phyloP scores from a whole-genome alignment of 2,113 vertebrate genomes.

The Sapajus apella region DNA sequence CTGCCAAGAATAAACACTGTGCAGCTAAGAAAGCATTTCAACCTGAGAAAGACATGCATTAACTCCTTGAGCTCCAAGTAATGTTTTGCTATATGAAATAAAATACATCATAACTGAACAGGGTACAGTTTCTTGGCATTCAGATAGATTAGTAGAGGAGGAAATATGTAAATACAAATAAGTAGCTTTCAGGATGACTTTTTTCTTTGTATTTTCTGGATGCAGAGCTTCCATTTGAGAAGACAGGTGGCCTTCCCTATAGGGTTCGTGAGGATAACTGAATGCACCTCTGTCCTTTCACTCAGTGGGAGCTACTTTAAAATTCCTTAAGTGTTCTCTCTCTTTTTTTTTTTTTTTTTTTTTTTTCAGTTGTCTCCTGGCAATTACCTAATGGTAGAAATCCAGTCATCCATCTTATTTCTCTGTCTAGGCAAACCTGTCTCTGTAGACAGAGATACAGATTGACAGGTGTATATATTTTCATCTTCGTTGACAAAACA shows the following conservation, averaged over 20 bases:
- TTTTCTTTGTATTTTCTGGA: background rate
- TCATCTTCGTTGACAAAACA: background rate
- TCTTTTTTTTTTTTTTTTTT: background rate
- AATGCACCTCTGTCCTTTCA: background rate
- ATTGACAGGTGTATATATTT: background rate
- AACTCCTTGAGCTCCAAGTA: slow-evolving; percentile 57
- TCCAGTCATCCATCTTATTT: background rate
- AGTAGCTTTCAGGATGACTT: background rate
- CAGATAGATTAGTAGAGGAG: background rate
- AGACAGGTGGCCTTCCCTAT: background rate
- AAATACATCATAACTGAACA: background rate
- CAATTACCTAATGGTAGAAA: background rate
- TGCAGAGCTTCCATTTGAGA: background rate
- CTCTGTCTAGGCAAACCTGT: background rate
- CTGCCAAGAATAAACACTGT: slow-evolving; percentile 57
- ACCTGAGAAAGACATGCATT: slow-evolving; percentile 38
- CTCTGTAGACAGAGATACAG: background rate
- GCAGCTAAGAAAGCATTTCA: slow-evolving; percentile 70
- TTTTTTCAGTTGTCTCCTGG: background rate
- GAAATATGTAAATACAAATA: background rate
- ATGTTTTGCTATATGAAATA: background rate
- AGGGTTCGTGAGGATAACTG: background rate
- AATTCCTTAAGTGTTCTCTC: background rate
- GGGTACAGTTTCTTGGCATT: background rate
- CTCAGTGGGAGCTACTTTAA: background rate